Conservation (phyloP, 2,797 vertebrate species). For the Parambassis ranga region DNA sequence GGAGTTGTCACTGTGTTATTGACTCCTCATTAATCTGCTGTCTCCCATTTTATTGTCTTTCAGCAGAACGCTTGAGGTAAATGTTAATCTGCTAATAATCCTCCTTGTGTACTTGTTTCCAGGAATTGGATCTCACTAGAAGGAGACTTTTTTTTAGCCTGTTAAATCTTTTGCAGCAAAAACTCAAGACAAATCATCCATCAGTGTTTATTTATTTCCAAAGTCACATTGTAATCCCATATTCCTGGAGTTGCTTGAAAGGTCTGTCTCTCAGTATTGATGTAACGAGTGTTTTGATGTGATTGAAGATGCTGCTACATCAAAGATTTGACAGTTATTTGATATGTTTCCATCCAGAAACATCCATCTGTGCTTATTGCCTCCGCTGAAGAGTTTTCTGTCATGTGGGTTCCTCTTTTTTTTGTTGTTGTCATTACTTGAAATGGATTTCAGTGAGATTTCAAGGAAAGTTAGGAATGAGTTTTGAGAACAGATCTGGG, state of each 20-base stretch:
- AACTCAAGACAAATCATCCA: background rate
- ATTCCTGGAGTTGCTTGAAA: background rate
- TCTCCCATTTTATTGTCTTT: background rate
- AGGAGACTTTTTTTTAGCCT: conserved; percentile 8
- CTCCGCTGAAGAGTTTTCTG: background rate
- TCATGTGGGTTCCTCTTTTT: background rate
- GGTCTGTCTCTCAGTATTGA: background rate
- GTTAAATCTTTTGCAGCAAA: too few relatives aligned
- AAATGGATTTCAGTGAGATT: background rate
- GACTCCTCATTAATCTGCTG: background rate
- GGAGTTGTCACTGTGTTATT: background rate
- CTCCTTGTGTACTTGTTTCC: conserved; percentile 20
- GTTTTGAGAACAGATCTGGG: too few relatives aligned
- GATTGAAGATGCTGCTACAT: background rate
- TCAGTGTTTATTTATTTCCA: background rate
- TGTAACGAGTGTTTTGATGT: too few relatives aligned
- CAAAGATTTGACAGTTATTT: background rate
- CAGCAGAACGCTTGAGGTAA: conserved; percentile 2
- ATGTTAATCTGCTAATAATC: conserved; percentile 25
- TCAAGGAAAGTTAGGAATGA: too few relatives aligned
- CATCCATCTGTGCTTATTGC: background rate
- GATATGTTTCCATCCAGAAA: background rate
- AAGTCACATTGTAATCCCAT: background rate
- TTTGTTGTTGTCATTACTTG: background rate
- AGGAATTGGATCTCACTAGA: conserved; percentile 1